A percentile compares a stretch with the other conserved stretches of the same genome.
These are phyloP conservation scores for Phalloptychus januarius DNA, from an alignment of 2,797 vertebrate species.

Conservation along the genomic window DNA sequence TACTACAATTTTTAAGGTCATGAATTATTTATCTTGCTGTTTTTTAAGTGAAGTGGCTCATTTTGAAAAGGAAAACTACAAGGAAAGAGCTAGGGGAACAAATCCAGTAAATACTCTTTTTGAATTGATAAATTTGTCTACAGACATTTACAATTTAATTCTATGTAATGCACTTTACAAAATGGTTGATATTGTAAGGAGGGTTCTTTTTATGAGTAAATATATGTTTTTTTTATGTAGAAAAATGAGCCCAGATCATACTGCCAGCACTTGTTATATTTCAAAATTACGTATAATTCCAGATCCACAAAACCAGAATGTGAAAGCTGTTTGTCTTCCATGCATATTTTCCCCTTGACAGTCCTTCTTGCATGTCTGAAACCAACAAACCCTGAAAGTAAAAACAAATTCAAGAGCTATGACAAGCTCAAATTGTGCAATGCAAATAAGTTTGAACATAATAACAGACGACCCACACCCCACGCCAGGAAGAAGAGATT, in stretches of 20 bases:
- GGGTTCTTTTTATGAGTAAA: neutral
- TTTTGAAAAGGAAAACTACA: constrained; percentile 5
- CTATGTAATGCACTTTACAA: neutral
- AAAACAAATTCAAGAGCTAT: constrained; percentile 44
- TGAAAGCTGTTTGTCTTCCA: constrained; percentile 28
- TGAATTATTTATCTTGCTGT: constrained; percentile 48
- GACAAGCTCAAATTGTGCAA: constrained; percentile 55
- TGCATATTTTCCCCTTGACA: constrained; percentile 16
- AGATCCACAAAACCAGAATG: constrained; percentile 1
- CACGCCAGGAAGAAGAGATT: constrained; percentile 64
- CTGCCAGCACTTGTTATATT: constrained; percentile 8
- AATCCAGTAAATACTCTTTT: too few relatives aligned
- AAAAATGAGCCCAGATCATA: neutral
- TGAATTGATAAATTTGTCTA: too few relatives aligned
- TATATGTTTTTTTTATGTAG: neutral
- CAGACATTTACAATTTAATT: neutral
- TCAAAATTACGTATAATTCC: constrained; percentile 8
- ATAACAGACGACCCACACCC: constrained; percentile 61
- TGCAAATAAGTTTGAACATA: constrained; percentile 70
- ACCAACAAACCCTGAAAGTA: constrained; percentile 38
- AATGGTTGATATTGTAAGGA: neutral
- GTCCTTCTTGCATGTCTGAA: constrained; percentile 17
- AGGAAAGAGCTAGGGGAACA: constrained; percentile 10
- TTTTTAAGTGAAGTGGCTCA: constrained; percentile 43
- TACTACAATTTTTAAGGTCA: constrained; percentile 51